Base-by-base conservation (phyloP, 2,113 vertebrate species). In the Silurus meridionalis region DNA sequence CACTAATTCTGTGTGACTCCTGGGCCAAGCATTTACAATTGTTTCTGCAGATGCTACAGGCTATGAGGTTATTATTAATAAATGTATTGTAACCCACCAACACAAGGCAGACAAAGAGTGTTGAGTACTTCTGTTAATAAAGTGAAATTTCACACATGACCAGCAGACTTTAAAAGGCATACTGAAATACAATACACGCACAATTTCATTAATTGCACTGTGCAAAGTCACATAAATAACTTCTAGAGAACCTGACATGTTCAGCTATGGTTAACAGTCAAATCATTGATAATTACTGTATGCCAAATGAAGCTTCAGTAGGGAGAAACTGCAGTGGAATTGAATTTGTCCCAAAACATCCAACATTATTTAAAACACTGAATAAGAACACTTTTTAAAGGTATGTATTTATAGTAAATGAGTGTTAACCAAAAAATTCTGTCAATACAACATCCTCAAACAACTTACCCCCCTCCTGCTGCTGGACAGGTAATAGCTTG, bases 191-290 rank as follows among this genome's bases (percentile, higher is more conserved):
- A 46, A 48, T 74, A 57, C 37, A 23, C 17, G 46, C 28, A 21
- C 50, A 71, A 82, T 80, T 84, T 64, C 25, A 48, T 74, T 61
- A 53, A 85, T n/a, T 61, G 74, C 25, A 1, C 21, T 72, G 71
- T 69, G 69, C 87, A 85, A 86, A 86, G 87, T 88, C 67, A 52
- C 80, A 8, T 86, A 85, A 83, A 83, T 46, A 85, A 50, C 63
- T 77, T 86, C 84, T 23, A 28, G 25, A 60, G 48, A 2, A 25
- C 55, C 64, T 74, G 84, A 86, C 60, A 72, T 81, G 23, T 80
- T 86, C n/a, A 57, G 67, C 15, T 37, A 53, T n/a, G 60, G 58
- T 87, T 79, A 69, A 53, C 48, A 13, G 28, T 53, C 86, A 75
- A 88, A 83, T 78, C 50, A 85, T 7, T 50, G 71, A 50, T 23